These are phyloP conservation scores for Sebastes minor DNA, from an alignment of 2,797 vertebrate species.

Conservation along the genomic window DNA sequence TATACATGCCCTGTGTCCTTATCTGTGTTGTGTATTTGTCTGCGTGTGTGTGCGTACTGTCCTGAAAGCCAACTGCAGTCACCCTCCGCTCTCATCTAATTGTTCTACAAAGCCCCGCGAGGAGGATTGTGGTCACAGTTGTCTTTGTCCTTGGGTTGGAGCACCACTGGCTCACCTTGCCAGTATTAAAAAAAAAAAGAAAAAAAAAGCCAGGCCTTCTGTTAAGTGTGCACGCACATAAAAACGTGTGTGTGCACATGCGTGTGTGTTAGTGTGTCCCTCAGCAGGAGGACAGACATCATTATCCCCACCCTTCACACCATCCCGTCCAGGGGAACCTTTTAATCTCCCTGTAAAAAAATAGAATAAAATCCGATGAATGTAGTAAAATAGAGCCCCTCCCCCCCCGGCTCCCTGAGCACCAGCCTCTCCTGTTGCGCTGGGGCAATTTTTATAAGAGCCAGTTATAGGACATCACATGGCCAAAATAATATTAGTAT, in stretches of 20 bases:
- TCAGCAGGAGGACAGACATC: conserved; percentile 78
- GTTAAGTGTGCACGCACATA: conserved; percentile 41
- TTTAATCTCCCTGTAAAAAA: conserved; percentile 57
- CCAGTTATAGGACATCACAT: conserved; percentile 75
- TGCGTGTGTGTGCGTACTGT: conserved; percentile 1
- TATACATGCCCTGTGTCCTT: neutral
- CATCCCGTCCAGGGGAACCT: conserved; percentile 71
- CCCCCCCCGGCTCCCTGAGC: conserved; percentile 15
- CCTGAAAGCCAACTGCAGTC: conserved; percentile 69
- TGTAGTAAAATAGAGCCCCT: conserved; percentile 15
- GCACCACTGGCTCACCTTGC: conserved; percentile 67
- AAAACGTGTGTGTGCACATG: conserved; percentile 12
- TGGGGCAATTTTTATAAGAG: conserved; percentile 83
- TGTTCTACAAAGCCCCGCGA: conserved; percentile 72
- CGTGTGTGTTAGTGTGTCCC: conserved; percentile 38
- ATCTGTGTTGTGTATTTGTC: neutral
- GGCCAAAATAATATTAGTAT: conserved; percentile 78
- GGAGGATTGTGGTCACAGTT: conserved; percentile 69
- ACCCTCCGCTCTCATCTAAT: conserved; percentile 71
- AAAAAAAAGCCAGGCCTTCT: conserved; percentile 38
- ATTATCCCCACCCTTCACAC: conserved; percentile 75
- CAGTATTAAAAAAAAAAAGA: conserved; percentile 66
- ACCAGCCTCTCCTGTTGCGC: conserved; percentile 69
- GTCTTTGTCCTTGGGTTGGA: conserved; percentile 84
- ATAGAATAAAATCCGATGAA: conserved; percentile 35